phyloP scores from a whole-genome alignment of 2,113 vertebrate species.

The Dromas ardeola region DNA sequence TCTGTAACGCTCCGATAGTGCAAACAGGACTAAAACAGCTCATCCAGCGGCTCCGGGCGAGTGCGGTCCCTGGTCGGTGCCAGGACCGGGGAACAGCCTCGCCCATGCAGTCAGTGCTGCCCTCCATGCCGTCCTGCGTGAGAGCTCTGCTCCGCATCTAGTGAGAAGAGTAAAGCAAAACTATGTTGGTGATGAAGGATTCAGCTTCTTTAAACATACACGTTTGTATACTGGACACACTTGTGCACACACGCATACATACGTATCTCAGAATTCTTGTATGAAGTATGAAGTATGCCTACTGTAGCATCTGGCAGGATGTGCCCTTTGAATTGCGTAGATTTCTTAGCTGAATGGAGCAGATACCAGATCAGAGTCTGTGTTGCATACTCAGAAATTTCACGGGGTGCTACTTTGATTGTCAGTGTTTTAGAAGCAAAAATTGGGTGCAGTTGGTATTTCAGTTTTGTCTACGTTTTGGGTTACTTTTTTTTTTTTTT shows the following conservation, averaged over 20 bases:
- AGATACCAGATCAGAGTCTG: not conserved
- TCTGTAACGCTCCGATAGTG: accelerated
- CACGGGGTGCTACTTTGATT: accelerated
- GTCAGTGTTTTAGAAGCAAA: not conserved
- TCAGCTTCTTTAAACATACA: accelerated
- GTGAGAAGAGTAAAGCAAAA: not conserved
- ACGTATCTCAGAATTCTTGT: accelerated
- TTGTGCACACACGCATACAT: accelerated
- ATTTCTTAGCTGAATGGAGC: not conserved
- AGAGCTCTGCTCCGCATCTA: not conserved
- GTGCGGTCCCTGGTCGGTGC: accelerated
- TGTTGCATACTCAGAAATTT: not conserved
- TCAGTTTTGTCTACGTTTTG: not conserved
- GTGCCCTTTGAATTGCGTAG: not conserved
- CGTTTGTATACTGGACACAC: accelerated
- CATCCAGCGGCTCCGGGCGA: not conserved
- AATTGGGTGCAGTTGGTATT: not conserved
- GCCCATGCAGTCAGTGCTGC: accelerated
- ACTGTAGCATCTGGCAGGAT: not conserved
- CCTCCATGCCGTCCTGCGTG: accelerated
- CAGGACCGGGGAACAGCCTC: accelerated
- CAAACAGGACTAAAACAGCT: not conserved
- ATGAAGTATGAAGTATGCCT: accelerated
- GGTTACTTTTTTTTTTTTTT: not conserved
- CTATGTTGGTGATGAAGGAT: accelerated